Evolutionary conservation across 2,888 invertebrate species (phyloP), one percentile per base, ranked within the genome.

Genomic region (Fragum whitleyi): DNA sequence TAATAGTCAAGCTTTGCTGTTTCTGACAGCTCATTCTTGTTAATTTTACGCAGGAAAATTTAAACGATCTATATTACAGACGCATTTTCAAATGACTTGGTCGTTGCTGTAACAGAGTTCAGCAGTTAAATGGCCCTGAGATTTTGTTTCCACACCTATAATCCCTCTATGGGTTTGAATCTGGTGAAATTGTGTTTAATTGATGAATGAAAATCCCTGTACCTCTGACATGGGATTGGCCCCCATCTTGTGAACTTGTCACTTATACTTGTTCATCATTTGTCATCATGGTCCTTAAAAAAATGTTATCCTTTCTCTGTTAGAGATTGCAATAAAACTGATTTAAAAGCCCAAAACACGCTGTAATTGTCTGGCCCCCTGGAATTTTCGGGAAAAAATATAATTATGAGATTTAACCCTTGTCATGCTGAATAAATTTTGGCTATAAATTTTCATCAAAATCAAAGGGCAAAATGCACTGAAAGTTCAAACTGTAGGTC

Each of bases 261-360:
- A 65, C 65, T 65, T 65, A 21, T 14, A 65, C 36, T 65, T 65
- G 65, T 65, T 65, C 65, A 42, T 65, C 42, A 65, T 65, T 65
- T 65, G 65, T 65, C 65, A 65, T 42, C 42, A 62, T 26, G 57
- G 47, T 47, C 47, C 47, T 47, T 47, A 47, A 47, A 47, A 47
- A 47, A 47, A 9, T 9, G n/a, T 9, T 47, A 47, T n/a, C 47
- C 14, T 36, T 36, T 36, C 32, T 36, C 32, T 36, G 9, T 36
- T 36, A n/a, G n/a, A n/a, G n/a, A n/a, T n/a, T n/a, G n/a, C n/a
- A n/a, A n/a, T n/a, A n/a, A n/a, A n/a, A n/a, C n/a, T n/a, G n/a
- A n/a, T n/a, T n/a, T n/a, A n/a, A n/a, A n/a, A n/a, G n/a, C n/a
- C n/a, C n/a, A n/a, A n/a, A n/a, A n/a, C n/a, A n/a, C n/a, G n/a